Evolutionary conservation across 2,797 vertebrate species (phyloP), one percentile per base, ranked within the genome.

Genomic region (Denticeps clupeoides): DNA sequence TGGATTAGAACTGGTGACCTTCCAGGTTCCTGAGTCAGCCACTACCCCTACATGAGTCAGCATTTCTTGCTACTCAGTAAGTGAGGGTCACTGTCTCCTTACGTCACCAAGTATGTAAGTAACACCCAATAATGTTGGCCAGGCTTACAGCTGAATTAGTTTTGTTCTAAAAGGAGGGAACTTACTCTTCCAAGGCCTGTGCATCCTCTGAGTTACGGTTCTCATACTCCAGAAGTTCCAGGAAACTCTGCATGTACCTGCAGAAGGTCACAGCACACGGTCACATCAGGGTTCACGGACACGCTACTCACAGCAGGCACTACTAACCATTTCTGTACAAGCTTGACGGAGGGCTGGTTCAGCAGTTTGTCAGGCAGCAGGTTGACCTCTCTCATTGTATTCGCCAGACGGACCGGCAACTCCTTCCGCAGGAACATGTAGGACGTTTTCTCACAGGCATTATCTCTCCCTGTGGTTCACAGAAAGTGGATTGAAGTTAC

Each of bases 231-330:
- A 97, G 74, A 72, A 98, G 81, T 65, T 98, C 90, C 56, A 96
- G 80, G 47, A 98, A 98, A 67, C 94, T 98, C 73, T 98, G 93
- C 89, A 95, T 91, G 61, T 98, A 98, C 94, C 94, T 98, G 59
- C 60, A 66, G 70, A 23, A 53, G 59, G 43, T 44, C 55, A 3
- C 38, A 23, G 16, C 16, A 48, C 10, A 26, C 5, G 35, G 29
- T 10, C 11, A 29, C 23, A 44, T n/a, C n/a, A n/a, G n/a, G n/a
- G n/a, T n/a, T n/a, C n/a, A n/a, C n/a, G n/a, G n/a, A n/a, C n/a
- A n/a, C n/a, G n/a, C n/a, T n/a, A n/a, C n/a, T n/a, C n/a, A n/a
- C n/a, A n/a, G n/a, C n/a, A n/a, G n/a, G n/a, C n/a, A n/a, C n/a
- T 4, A 33, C 86, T 82, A 68, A 97, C 94, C 95, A 99, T 43